Evolutionary conservation across 2,113 vertebrate genomes (phyloP).

Genomic region (Heterocephalus glaber): DNA sequence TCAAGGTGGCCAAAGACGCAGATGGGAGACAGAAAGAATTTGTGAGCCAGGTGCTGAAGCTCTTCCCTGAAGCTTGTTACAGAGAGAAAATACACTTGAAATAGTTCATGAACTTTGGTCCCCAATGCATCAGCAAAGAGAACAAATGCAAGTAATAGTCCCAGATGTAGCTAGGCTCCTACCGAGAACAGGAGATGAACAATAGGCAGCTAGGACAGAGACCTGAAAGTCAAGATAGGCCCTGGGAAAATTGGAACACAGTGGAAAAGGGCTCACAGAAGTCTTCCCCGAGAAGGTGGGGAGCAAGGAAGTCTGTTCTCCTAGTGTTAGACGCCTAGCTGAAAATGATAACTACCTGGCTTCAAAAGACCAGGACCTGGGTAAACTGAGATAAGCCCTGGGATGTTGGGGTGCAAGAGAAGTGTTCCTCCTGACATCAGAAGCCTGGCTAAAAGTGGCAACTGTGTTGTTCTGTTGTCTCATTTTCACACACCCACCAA

Average conservation of each 20-base stretch:
- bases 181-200: neutral
- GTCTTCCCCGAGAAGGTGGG: neutral
- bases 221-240: neutral
- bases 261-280: neutral
- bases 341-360: neutral
- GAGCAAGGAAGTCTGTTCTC: neutral
- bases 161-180: neutral
- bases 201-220: neutral
- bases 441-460: neutral
- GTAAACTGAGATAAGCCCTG: neutral
- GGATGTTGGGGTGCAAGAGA: neutral
- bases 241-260: neutral
- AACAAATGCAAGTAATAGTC: neutral
- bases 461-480: neutral
- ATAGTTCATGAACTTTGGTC: too few relatives aligned
- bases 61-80: neutral
- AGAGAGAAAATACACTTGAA: neutral
- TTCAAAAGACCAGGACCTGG: neutral
- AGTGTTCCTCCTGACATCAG: neutral
- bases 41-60: neutral
- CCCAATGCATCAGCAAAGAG: neutral
- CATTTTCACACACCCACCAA: neutral
- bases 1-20: neutral
- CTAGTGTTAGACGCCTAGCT: neutral
- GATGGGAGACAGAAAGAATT: neutral